phyloP scores from a whole-genome alignment of 2,888 invertebrate genomes.

The Ashinkailepas kermadecensis region DNA sequence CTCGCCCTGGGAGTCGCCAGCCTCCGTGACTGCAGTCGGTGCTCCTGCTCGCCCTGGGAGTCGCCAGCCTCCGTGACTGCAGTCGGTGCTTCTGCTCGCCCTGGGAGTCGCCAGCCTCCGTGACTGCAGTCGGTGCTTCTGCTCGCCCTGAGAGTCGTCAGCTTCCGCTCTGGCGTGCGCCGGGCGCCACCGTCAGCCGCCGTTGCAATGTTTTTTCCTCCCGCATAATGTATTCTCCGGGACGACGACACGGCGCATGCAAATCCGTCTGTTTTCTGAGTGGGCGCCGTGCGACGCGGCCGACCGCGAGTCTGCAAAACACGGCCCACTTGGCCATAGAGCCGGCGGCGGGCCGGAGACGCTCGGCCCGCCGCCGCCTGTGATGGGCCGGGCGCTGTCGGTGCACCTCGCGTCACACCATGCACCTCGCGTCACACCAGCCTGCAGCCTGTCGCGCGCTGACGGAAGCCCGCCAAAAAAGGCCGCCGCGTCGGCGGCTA shows the following conservation, averaged over 20 bases:
- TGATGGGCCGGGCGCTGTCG: neutral
- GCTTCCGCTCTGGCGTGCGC: neutral
- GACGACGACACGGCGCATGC: conserved; percentile 3
- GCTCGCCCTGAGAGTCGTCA: neutral
- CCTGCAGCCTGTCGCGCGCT: neutral
- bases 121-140: neutral
- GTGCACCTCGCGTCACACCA: neutral
- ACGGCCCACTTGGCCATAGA: neutral
- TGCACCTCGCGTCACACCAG: neutral
- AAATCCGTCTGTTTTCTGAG: conserved; percentile 3
- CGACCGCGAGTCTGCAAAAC: neutral
- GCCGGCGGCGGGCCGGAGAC: neutral
- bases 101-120: too few species aligned
- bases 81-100: too few species aligned
- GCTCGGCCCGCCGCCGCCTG: neutral
- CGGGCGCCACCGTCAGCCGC: neutral
- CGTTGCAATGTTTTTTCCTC: neutral
- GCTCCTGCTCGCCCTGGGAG: too few species aligned
- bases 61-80: too few species aligned
- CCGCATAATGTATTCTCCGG: neutral
- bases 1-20: too few species aligned
- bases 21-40: too few species aligned
- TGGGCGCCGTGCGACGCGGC: neutral
- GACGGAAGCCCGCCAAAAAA: neutral
- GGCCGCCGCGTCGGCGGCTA: too few species aligned